Evolutionary conservation across 2,113 vertebrate genomes (phyloP), one percentile per base, ranked within the genome.

Genomic region (Marmota monax): DNA sequence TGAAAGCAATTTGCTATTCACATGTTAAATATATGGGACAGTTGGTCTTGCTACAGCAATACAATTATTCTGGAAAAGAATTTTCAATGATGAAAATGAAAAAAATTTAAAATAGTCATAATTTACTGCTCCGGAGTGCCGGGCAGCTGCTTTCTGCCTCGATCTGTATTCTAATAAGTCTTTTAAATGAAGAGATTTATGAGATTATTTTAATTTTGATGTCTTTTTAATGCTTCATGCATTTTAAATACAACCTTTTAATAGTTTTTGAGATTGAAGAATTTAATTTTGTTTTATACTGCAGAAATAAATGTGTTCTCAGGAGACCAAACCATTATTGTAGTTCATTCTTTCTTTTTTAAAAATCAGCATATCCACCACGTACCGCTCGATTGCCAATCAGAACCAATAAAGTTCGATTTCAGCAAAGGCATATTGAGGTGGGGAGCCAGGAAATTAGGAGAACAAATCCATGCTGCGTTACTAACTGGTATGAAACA

Each of bases 81-180:
- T 97, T 98, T 99, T 98, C 98, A 98, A 99, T 99, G 99, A 99
- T 99, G 98, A 99, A 99, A 99, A 98, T 99, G 98, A 99, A 99
- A 98, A 98, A 98, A 98, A 99, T 98, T 99, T 99, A 98, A 99
- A 99, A 99, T 98, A 98, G 98, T 98, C 96, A 97, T 99, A 98
- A 99, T 99, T 99, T 99, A 99, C 98, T 98, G 98, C 98, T 98
- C 97, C 80, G 90, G 98, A 98, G 98, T 98, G 97, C 99, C 80
- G 96, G 98, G 97, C 98, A 98, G 98, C 98, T 98, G 98, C 98
- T 98, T 98, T 98, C 98, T 96, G 96, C 96, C 97, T 98, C 97
- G 97, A 98, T 99, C 98, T 98, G 98, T 98, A 98, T 99, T 99
- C 98, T 98, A 98, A 99, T 98, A 99, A 98, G 98, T 99, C 98